These are phyloP conservation scores for Heterotis niloticus DNA, from an alignment of 2,113 vertebrate genomes.

Conservation along the genomic window DNA sequence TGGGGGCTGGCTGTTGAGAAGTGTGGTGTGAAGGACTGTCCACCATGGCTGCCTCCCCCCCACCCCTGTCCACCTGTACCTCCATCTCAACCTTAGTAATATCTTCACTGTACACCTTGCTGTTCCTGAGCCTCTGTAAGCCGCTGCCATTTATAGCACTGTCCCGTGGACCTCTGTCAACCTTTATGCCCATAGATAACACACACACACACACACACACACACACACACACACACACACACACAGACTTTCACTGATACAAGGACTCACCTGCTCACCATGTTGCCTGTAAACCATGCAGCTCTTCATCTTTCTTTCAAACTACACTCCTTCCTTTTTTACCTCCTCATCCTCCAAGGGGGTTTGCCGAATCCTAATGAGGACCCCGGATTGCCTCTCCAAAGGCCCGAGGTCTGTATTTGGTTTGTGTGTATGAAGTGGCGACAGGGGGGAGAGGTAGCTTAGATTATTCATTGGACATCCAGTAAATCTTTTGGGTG, in stretches of 20 bases:
- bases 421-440: background rate
- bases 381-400: background rate
- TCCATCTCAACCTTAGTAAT: background rate
- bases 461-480: slow-evolving; percentile 3
- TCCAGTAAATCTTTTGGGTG: background rate
- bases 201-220: no score
- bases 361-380: slow-evolving; percentile 9
- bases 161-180: background rate
- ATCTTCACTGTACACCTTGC: background rate
- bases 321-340: background rate
- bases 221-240: background rate
- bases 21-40: no score
- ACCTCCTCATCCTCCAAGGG: background rate
- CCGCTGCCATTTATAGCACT: slow-evolving; percentile 10
- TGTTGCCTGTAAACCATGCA: background rate
- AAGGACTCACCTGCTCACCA: background rate
- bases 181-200: background rate
- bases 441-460: background rate
- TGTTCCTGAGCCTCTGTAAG: background rate
- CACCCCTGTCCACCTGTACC: no score
- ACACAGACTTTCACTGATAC: no score
- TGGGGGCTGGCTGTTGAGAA: no score
- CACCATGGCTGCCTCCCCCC: no score
- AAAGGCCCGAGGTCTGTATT: background rate
- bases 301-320: background rate